A percentile compares a stretch with the other conserved stretches of the same genome.
phyloP scores from a whole-genome alignment of 2,113 vertebrate species.

The Psammodynastes pulverulentus region DNA sequence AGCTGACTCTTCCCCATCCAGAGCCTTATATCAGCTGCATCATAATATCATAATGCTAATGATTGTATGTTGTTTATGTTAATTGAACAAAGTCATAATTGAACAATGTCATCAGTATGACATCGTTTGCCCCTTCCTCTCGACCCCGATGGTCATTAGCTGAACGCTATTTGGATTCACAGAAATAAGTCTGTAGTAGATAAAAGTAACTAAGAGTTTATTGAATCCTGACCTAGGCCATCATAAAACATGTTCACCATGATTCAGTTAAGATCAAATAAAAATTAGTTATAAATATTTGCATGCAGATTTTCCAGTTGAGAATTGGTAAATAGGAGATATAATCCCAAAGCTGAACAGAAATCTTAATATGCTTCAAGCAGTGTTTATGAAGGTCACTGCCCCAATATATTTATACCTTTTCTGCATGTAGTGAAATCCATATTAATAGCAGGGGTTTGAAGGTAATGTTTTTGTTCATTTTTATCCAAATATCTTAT shows the following conservation, averaged over 20 bases:
- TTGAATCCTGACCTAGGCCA: slow-evolving; percentile 6
- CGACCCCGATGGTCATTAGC: background rate
- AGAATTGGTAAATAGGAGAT: slow-evolving; percentile 16
- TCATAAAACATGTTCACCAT: background rate
- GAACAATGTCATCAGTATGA: background rate
- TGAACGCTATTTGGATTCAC: background rate
- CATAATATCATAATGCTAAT: background rate
- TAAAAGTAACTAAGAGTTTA: background rate
- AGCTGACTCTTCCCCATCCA: background rate
- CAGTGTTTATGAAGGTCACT: slow-evolving; percentile 10
- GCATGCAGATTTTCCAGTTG: slow-evolving; percentile 1
- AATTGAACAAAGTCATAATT: background rate
- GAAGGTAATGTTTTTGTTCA: background rate
- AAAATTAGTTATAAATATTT: slow-evolving; percentile 5
- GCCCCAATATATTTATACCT: background rate
- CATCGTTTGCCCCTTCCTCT: background rate
- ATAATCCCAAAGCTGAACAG: background rate
- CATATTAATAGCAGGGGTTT: background rate
- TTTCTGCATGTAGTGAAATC: slow-evolving; percentile 31
- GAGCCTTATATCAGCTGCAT: background rate
- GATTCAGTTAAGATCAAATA: background rate
- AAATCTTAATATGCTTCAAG: slow-evolving; percentile 13
- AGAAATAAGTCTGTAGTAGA: background rate
- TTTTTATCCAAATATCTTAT: background rate
- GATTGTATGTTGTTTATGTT: background rate